Conservation (phyloP, 2,113 vertebrate genomes). For the Caretta caretta region DNA sequence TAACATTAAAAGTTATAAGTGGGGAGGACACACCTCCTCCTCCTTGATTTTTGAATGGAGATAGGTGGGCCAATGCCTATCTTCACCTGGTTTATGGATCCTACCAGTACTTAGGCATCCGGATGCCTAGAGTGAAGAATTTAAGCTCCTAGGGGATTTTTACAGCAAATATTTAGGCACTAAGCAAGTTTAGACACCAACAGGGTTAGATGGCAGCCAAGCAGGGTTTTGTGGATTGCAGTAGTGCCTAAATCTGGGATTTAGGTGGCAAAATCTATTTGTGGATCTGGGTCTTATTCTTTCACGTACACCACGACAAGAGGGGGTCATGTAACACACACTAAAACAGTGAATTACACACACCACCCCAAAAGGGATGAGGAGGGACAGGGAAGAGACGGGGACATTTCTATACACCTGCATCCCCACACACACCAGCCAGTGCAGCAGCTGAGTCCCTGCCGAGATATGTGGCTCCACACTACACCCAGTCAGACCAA, state of each 20-base stretch:
- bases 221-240: not conserved
- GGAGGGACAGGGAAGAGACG: not conserved
- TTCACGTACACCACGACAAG: not conserved
- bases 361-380: not conserved
- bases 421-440: not conserved
- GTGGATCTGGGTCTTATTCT: not conserved
- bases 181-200: not conserved
- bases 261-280: not conserved
- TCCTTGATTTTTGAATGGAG: not conserved
- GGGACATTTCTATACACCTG: fast-evolving
- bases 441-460: not conserved
- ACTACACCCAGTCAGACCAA: not conserved
- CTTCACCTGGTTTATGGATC: not conserved
- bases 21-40: not conserved
- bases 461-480: not conserved
- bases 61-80: not conserved
- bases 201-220: not conserved
- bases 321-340: not conserved
- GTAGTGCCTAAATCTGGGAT: not conserved
- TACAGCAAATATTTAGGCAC: not conserved
- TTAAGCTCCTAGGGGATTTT: not conserved
- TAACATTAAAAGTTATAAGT: not conserved
- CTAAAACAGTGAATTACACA: not conserved
- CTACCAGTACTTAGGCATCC: not conserved
- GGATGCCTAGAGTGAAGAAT: not conserved